A percentile compares a stretch with the other conserved stretches of the same genome.
Conservation (phyloP, 2,888 invertebrate genomes). For the Pandemis heparana region DNA sequence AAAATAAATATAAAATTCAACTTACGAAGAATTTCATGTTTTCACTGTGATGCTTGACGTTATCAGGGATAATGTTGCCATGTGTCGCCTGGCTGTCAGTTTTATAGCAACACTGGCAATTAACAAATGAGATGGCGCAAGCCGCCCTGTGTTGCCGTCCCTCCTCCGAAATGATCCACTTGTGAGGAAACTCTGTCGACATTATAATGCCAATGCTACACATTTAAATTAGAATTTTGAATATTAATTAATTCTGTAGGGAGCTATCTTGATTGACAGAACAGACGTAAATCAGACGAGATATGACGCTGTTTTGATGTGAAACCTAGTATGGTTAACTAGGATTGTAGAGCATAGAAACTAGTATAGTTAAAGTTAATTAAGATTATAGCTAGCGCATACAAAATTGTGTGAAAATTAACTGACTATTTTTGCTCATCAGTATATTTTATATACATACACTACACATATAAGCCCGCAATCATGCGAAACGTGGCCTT, state of each 20-base stretch:
- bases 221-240: slow-evolving; percentile 35
- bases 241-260: slow-evolving; percentile 23
- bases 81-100: neutral
- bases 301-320: neutral
- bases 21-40: slow-evolving; percentile 47
- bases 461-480: no score
- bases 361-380: no score
- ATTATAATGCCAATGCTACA: slow-evolving; percentile 34
- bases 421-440: no score
- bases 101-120: slow-evolving; percentile 26
- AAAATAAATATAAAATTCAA: slow-evolving; percentile 4
- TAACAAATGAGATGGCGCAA: slow-evolving; percentile 27
- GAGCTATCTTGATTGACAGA: slow-evolving; percentile 5
- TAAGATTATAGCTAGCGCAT: no score
- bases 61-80: slow-evolving; percentile 33
- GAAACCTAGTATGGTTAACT: neutral
- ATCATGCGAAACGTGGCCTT: no score
- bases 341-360: no score
- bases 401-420: no score
- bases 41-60: slow-evolving; percentile 21
- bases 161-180: slow-evolving; percentile 18
- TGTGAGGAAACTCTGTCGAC: slow-evolving; percentile 26
- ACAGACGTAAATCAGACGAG: neutral
- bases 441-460: no score
- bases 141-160: slow-evolving; percentile 18